Conservation (phyloP, 2,888 invertebrate genomes). For the Synergus umbraculus region DNA sequence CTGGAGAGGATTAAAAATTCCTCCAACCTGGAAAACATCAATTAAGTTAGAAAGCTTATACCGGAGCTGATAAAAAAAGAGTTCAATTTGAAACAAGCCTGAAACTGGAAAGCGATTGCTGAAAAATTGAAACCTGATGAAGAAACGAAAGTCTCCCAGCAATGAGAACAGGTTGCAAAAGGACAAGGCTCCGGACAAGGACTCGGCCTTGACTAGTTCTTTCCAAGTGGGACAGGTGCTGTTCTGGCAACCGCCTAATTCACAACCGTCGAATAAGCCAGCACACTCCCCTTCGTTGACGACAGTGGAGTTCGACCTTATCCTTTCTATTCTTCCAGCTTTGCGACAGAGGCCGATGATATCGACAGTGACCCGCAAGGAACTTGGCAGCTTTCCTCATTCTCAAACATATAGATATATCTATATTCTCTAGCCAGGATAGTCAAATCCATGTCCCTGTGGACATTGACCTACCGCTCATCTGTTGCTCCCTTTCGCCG, state of each 20-base stretch:
- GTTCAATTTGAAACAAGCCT: not conserved
- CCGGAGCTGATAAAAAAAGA: too few species aligned
- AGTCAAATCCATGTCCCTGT: slow-evolving; percentile 31
- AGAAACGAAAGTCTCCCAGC: not conserved
- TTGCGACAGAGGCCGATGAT: not conserved
- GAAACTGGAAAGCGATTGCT: not conserved
- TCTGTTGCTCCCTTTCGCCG: slow-evolving; percentile 67
- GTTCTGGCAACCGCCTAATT: slow-evolving; percentile 21
- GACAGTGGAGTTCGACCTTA: not conserved
- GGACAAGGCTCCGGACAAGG: slow-evolving; percentile 28
- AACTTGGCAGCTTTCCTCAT: slow-evolving; percentile 1
- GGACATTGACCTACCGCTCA: slow-evolving; percentile 70
- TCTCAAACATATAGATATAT: not conserved
- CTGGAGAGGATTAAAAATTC: not conserved
- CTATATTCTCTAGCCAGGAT: not conserved
- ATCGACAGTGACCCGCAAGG: slow-evolving; percentile 10
- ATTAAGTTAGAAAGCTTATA: not conserved
- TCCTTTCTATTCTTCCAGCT: slow-evolving; percentile 29
- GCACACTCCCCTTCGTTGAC: slow-evolving; percentile 42
- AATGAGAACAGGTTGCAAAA: slow-evolving; percentile 26
- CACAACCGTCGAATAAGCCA: slow-evolving; percentile 29
- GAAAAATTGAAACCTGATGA: not conserved
- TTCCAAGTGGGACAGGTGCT: slow-evolving; percentile 22
- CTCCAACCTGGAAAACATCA: not conserved
- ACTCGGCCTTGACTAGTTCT: slow-evolving; percentile 18